phyloP scores from a whole-genome alignment of 2,113 vertebrate species.

The Erythrolamprus reginae region DNA sequence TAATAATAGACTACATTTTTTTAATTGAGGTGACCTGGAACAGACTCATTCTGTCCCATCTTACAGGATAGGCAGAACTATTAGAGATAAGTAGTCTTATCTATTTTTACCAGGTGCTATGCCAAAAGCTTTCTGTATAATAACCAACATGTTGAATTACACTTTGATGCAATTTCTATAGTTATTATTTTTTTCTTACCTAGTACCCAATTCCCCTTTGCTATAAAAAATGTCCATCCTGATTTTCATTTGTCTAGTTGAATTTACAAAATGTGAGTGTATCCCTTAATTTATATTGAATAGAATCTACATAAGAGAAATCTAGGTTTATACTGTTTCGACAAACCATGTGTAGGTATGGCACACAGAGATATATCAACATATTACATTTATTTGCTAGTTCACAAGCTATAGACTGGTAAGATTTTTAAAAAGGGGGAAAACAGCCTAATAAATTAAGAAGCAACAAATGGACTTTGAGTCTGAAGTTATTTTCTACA shows the following conservation, averaged over 20 bases:
- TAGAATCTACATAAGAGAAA: not conserved
- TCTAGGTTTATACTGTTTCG: not conserved
- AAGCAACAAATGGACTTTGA: constrained; percentile 42
- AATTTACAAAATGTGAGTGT: not conserved
- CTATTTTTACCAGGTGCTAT: not conserved
- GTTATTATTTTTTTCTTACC: not conserved
- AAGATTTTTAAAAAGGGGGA: not conserved
- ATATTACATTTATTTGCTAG: constrained; percentile 14
- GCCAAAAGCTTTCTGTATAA: not conserved
- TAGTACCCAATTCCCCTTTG: not conserved
- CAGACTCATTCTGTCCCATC: not conserved
- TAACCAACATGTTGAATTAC: not conserved
- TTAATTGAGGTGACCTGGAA: not conserved
- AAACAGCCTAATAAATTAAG: constrained; percentile 43
- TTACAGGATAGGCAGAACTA: not conserved
- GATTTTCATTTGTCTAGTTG: not conserved
- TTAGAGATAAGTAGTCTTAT: not conserved
- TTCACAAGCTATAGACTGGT: constrained; percentile 29
- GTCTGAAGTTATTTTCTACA: constrained; percentile 54
- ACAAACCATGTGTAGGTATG: not conserved
- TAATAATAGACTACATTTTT: not conserved
- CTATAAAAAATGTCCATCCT: not conserved
- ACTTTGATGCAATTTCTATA: not conserved
- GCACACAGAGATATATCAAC: not conserved
- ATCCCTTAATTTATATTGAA: not conserved